Evolutionary conservation across 1,140 invertebrate genomes (phyloP), one percentile per base, ranked within the genome.

Genomic region (Anadara kagoshimensis): DNA sequence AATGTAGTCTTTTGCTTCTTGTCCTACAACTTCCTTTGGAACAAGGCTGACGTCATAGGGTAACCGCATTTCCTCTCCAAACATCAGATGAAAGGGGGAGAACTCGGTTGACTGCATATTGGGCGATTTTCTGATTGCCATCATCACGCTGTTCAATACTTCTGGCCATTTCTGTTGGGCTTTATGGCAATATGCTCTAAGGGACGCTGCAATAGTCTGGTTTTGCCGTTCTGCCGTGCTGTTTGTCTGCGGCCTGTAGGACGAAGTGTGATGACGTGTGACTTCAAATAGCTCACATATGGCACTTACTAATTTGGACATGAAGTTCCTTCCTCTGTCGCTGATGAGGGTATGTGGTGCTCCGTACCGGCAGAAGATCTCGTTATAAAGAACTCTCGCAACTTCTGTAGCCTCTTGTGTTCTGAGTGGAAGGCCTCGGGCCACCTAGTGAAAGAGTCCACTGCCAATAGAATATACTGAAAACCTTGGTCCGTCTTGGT

Each of bases 241-340:
- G 62, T 69, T 69, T 5, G 68, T 62, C 16, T 69, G 56, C 12
- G 68, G 56, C 24, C 62, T 57, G 26, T 69, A 69, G 8, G 57
- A 68, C 20, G 26, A 67, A 18, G 69, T 76, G 41, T 58, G 36
- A 70, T 62, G 43, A 22, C 47, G 59, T 45, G 8, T 62, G 12
- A 62, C 43, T 29, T 64, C n/a, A 73, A 79, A 76, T 11, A 79
- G 18, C 43, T 76, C 69, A 69, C 78, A 79, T 57, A 79, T 54
- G 43, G 73, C 64, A 43, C 63, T 69, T n/a, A 76, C 69, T 16
- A 79, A 26, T 44, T 69, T 65, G 18, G 66, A 68, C 67, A 63
- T 68, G 43, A 79, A 79, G 16, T 62, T 41, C 49, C 47, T 22
- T 45, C 78, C 75, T 53, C 73, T 36, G 29, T 80, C 72, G 29